Percentiles rank a stretch among this genome's conserved stretches.
phyloP scores from a whole-genome alignment of 2,888 invertebrate species.

The Acheta domesticus region DNA sequence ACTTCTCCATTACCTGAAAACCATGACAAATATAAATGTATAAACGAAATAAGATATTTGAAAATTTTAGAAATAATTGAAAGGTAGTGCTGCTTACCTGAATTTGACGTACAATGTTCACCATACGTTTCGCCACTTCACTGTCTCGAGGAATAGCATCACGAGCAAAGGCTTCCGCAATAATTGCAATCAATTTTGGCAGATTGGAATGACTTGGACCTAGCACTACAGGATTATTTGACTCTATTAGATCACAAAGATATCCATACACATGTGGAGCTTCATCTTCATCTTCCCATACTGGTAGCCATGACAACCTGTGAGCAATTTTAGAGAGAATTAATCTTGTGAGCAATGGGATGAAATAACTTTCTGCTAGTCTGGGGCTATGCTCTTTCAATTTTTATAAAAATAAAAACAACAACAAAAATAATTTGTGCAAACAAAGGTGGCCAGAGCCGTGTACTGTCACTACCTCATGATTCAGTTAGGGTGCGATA shows the following conservation, averaged over 20 bases:
- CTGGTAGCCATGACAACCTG: conserved; percentile 91
- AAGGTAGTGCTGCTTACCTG: conserved; percentile 57
- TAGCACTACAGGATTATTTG: conserved; percentile 81
- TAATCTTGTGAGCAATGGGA: neutral
- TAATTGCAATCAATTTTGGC: conserved; percentile 79
- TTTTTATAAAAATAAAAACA: neutral
- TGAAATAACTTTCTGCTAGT: too few relatives aligned
- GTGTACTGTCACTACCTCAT: neutral
- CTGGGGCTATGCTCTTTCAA: neutral
- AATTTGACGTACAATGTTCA: conserved; percentile 80
- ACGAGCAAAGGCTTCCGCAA: conserved; percentile 84
- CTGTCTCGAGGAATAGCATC: conserved; percentile 75
- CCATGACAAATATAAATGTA: conserved; percentile 37
- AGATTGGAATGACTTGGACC: conserved; percentile 86
- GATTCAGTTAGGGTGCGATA: too few relatives aligned
- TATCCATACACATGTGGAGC: conserved; percentile 93
- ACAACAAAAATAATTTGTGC: too few relatives aligned
- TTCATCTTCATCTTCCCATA: conserved; percentile 93
- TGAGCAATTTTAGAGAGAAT: conserved; percentile 19
- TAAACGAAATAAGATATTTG: neutral
- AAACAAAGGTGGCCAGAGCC: neutral
- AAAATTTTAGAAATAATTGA: neutral
- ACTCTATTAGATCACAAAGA: conserved; percentile 90
- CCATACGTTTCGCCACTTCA: conserved; percentile 73
- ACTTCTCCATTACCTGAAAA: conserved; percentile 69